Evolutionary conservation across 2,113 vertebrate species (phyloP).

Genomic region (Desmodus rotundus): DNA sequence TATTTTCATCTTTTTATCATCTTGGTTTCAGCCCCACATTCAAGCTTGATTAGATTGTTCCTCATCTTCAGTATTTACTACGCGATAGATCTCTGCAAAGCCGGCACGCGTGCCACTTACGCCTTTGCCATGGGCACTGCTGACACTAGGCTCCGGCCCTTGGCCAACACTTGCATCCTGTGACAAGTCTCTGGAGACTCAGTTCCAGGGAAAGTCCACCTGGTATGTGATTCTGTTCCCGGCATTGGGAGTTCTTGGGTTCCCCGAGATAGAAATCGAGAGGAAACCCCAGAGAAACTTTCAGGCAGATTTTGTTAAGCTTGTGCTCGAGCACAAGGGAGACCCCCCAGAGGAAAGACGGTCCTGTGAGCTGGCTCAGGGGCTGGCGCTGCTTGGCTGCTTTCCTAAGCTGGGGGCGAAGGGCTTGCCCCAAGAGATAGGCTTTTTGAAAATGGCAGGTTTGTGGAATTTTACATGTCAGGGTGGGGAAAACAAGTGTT

Average conservation of each 20-base stretch:
- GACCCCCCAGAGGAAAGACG: neutral
- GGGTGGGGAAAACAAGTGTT: neutral
- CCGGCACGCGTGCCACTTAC: neutral
- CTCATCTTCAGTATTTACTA: neutral
- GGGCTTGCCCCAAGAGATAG: neutral
- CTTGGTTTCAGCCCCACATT: neutral
- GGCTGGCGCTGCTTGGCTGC: neutral
- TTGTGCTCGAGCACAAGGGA: neutral
- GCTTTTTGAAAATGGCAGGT: neutral
- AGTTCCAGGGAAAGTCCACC: neutral
- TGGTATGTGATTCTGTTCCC: neutral
- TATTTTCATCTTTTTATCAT: neutral
- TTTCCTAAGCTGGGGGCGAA: neutral
- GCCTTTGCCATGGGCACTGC: neutral
- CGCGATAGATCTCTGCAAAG: neutral
- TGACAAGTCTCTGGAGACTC: neutral
- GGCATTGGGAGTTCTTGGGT: neutral
- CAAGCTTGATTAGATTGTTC: neutral
- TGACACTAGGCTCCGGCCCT: too few species aligned
- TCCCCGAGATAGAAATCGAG: neutral
- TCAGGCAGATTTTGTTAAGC: neutral
- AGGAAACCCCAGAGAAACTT: neutral
- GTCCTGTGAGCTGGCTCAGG: neutral
- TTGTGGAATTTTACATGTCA: neutral
- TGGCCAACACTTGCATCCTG: neutral